Base-by-base conservation (phyloP, 2,888 invertebrate genomes). In the Meteorus colon region DNA sequence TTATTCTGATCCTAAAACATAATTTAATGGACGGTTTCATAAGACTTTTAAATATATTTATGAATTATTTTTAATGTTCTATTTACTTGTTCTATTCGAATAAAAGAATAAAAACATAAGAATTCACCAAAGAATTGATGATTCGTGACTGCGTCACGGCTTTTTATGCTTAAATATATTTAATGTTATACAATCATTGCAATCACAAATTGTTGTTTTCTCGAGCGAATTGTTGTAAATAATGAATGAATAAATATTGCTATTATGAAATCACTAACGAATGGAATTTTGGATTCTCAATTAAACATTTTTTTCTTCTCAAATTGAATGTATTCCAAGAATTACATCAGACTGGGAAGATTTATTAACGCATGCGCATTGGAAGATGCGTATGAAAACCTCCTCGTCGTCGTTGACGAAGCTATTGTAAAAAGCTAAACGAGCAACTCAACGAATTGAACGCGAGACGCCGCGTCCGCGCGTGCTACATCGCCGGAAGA, bases 401-500 rank as follows among this genome's bases (percentile, higher is more conserved):
- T 55, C 77, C 59, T 34, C 68, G 74, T 74, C 73, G 48, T 74
- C 74, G 75, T 19, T 19, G 55, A 24, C 55, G 55, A 55, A 55
- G 55, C 55, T 19, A 55, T 55, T 55, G 55, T 77, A 77, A 78
- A 78, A 80, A 78, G 71, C 73, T 65, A 73, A 63, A 68, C 74
- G 70, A 80, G 67, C 62, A 71, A 76, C 72, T 75, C 74, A 77
- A 74, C 79, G 80, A 75, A 75, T 77, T 77, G 77, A 71, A 77
- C 74, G 79, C 72, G 75, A 75, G 78, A 78, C 78, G 76, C 77
- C 81, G 79, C 70, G 70, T 75, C 63, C 70, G 76, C 77, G 80
- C 77, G 80, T 77, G 78, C 81, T 78, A 77, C 80, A 77, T 80
- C 74, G 55, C 69, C 65, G 72, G 72, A 60, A 67, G 80, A 81